Conservation (phyloP, 2,888 invertebrate genomes). For the Ctena decussata region DNA sequence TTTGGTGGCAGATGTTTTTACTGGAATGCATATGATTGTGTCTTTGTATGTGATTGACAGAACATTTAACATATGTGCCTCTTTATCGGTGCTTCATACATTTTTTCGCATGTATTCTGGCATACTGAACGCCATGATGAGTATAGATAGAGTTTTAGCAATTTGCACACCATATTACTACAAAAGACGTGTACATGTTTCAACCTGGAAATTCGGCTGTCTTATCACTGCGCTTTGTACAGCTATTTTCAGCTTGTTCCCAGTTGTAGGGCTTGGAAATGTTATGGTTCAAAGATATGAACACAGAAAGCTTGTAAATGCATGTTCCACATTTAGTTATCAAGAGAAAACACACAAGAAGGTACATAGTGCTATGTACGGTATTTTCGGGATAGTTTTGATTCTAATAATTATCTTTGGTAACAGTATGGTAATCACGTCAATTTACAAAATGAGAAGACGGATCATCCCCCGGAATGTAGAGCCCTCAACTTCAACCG, state of each 20-base stretch:
- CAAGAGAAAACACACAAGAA: constrained; percentile 10
- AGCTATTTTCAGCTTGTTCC: constrained; percentile 38
- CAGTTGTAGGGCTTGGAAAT: constrained; percentile 51
- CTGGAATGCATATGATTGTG: constrained; percentile 31
- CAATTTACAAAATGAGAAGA: constrained; percentile 40
- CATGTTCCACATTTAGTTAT: constrained; percentile 46
- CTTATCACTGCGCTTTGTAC: constrained; percentile 28
- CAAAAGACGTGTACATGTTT: constrained; percentile 38
- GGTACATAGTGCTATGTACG: constrained; percentile 36
- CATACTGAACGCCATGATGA: constrained; percentile 55
- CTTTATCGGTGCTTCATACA: constrained; percentile 34
- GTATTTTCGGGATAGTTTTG: constrained; percentile 32
- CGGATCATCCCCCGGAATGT: constrained; percentile 18
- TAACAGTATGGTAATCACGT: constrained; percentile 35
- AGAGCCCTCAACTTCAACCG: neutral
- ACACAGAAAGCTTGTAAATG: neutral
- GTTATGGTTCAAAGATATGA: constrained; percentile 11
- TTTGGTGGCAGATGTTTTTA: constrained; percentile 37
- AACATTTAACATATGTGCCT: constrained; percentile 41
- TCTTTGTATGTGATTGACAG: constrained; percentile 3
- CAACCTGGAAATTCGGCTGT: constrained; percentile 46
- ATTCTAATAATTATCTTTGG: constrained; percentile 32
- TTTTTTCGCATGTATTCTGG: constrained; percentile 45
- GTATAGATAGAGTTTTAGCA: constrained; percentile 47
- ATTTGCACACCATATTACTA: constrained; percentile 54